Percentiles rank a stretch among this genome's conserved stretches.
phyloP scores from a whole-genome alignment of 2,888 invertebrate species.

The Chrysotoxum bicinctum region DNA sequence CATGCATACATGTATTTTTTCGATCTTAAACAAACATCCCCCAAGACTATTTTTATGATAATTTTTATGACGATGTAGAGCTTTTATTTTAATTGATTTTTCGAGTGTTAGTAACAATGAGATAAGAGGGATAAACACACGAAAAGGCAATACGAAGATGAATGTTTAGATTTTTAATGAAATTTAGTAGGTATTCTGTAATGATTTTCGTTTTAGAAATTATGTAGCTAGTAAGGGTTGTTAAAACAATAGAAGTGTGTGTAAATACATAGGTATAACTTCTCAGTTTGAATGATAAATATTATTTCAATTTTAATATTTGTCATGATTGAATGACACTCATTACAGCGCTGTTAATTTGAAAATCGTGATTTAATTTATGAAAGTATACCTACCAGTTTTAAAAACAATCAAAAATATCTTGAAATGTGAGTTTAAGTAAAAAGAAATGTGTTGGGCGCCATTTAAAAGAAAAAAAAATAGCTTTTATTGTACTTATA shows the following conservation, averaged over 20 bases:
- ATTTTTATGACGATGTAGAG: constrained; percentile 22
- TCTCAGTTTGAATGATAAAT: background rate
- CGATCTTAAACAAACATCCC: constrained; percentile 2
- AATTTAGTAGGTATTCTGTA: background rate
- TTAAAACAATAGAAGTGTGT: background rate
- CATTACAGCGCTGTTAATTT: background rate
- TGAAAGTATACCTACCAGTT: background rate
- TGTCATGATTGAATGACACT: background rate
- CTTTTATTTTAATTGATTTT: constrained; percentile 39
- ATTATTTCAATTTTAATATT: background rate
- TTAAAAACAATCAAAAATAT: too few species aligned
- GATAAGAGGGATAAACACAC: background rate
- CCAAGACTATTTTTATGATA: constrained; percentile 8
- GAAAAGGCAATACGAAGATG: background rate
- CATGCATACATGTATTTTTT: background rate
- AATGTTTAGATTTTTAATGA: constrained; percentile 11
- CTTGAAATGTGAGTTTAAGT: too few species aligned
- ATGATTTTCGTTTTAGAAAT: background rate
- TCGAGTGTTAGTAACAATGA: constrained; percentile 25
- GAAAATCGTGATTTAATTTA: background rate
- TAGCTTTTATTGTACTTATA: too few species aligned
- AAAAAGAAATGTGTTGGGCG: too few species aligned
- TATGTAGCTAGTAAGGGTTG: background rate
- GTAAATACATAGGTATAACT: background rate
- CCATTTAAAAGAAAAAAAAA: too few species aligned